Percentiles rank a stretch among this genome's conserved stretches.
phyloP scores from a whole-genome alignment of 2,888 invertebrate genomes.

The Sympetrum striolatum region DNA sequence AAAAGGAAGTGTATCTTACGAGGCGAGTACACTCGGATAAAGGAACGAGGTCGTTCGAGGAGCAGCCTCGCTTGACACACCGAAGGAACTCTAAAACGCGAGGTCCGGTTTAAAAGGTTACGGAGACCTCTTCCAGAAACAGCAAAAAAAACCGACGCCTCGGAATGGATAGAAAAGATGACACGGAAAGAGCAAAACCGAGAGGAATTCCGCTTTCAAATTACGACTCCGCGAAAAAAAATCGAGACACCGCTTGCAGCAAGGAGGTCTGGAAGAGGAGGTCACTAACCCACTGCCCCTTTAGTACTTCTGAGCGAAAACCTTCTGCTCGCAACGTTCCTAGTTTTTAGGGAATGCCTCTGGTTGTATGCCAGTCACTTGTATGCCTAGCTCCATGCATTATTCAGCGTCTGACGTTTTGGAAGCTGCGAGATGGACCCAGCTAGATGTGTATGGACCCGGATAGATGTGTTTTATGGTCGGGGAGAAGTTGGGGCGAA shows the following conservation, averaged over 20 bases:
- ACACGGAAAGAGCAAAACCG: neutral
- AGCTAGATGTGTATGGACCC: conserved; percentile 10
- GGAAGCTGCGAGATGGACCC: conserved; percentile 14
- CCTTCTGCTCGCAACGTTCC: neutral
- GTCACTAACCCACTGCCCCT: neutral
- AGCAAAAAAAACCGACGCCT: neutral
- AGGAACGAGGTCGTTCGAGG: neutral
- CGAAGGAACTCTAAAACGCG: neutral
- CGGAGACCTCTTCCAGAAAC: neutral
- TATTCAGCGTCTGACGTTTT: conserved; percentile 20
- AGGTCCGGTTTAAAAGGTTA: neutral
- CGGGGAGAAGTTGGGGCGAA: neutral
- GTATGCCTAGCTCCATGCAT: neutral
- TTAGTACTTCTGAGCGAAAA: neutral
- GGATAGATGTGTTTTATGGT: neutral
- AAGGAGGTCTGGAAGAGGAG: neutral
- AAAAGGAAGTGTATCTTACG: neutral
- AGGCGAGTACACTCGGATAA: neutral
- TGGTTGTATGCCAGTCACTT: neutral
- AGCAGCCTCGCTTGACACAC: neutral
- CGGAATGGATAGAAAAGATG: neutral
- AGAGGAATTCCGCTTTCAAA: neutral
- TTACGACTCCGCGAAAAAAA: neutral
- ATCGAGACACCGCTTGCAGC: neutral
- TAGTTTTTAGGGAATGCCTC: neutral